Conservation (phyloP, 2,113 vertebrate species). For the Sula dactylatra region DNA sequence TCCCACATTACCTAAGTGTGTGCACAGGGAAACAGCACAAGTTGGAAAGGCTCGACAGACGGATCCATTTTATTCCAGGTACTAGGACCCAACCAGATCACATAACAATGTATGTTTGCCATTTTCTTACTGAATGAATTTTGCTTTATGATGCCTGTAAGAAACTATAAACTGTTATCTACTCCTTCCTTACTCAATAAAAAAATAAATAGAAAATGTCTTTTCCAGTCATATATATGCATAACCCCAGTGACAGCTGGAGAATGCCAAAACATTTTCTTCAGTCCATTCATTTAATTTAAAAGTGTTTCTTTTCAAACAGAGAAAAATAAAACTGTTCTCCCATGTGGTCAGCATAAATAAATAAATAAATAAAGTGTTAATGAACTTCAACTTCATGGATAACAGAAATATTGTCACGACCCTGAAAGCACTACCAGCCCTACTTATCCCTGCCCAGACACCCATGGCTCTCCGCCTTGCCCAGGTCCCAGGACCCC, state of each 20-base stretch:
- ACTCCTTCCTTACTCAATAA: neutral
- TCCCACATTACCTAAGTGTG: neutral
- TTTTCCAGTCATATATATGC: neutral
- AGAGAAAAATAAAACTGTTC: neutral
- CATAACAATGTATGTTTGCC: neutral
- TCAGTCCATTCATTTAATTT: neutral
- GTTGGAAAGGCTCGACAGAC: neutral
- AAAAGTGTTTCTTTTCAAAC: neutral
- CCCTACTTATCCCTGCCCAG: neutral
- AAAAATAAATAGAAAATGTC: neutral
- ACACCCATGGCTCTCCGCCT: neutral
- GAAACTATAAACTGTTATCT: neutral
- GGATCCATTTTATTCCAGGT: neutral
- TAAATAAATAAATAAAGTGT: neutral
- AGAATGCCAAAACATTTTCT: neutral
- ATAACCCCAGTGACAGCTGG: neutral
- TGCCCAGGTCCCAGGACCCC: neutral
- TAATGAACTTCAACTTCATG: neutral
- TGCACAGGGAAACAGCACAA: neutral
- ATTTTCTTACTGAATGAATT: neutral
- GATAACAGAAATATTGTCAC: neutral
- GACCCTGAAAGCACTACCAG: neutral
- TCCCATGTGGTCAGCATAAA: neutral
- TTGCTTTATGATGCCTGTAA: neutral
- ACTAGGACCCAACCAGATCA: neutral